Conservation (phyloP, 2,888 invertebrate species). For the Empis stercorea region DNA sequence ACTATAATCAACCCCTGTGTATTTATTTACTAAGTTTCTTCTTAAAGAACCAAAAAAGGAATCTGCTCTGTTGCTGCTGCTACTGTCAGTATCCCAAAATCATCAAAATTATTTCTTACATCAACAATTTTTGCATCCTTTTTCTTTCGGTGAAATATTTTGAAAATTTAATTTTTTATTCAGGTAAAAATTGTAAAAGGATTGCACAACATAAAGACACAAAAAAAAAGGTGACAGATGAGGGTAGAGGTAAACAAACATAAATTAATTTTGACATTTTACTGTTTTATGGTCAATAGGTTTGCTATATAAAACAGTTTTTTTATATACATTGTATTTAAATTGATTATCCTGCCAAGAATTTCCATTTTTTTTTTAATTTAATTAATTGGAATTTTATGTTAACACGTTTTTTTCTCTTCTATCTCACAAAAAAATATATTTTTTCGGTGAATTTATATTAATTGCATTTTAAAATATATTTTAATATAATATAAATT, state of each 20-base stretch:
- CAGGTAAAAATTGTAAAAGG: too few relatives aligned
- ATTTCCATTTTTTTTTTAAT: slow-evolving; percentile 1
- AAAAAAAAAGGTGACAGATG: not conserved
- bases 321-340: not conserved
- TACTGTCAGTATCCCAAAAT: too few relatives aligned
- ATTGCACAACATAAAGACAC: not conserved
- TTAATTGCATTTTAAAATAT: slow-evolving; percentile 7
- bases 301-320: not conserved
- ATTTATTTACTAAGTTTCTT: too few relatives aligned
- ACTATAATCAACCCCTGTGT: too few relatives aligned
- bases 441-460: too few relatives aligned
- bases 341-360: slow-evolving; percentile 7
- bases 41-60: too few relatives aligned
- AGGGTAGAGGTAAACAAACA: slow-evolving; percentile 32
- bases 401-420: slow-evolving; percentile 9
- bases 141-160: too few relatives aligned
- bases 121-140: too few relatives aligned
- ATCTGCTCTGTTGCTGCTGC: too few relatives aligned
- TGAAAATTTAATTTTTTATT: too few relatives aligned
- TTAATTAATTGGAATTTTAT: slow-evolving; percentile 13
- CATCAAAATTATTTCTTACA: too few relatives aligned
- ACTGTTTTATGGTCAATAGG: not conserved
- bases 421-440: too few relatives aligned
- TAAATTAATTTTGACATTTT: slow-evolving; percentile 38
- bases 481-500: slow-evolving; percentile 1